Evolutionary conservation across 53 echinoderm and acorn worm species (phyloP), one percentile per base, ranked within the genome.

Genomic region (Holothuria scabra): DNA sequence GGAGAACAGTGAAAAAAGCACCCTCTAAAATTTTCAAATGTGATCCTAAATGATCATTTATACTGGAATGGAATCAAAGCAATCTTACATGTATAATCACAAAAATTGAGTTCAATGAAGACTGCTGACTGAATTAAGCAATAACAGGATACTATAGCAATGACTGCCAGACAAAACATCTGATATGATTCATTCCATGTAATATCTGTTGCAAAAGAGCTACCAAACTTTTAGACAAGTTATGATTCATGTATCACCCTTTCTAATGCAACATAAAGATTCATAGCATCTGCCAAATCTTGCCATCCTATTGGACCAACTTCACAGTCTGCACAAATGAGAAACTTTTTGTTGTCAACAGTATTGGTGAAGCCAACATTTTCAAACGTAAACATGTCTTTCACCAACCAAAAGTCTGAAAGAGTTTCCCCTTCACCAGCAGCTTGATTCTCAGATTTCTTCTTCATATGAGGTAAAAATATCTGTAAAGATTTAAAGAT

Each of bases 331-430:
- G 99, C 99, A 74, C 99, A 94, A 63, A 89, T 92, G 38, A 99
- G 74, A 72, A 89, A 95, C 84, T 99, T 99, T 63, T 89, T 86
- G 59, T 82, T 75, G 11, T 86, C 80, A 59, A 97, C 99, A 8
- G 93, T 91, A 75, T 94, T 94, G 30, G 99, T 93, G 85, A 99
- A 99, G 35, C 99, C 99, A 20, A 99, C 87, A 44, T 99, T 99
- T 84, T 99, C 99, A 81, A 99, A 99, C 25, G 99, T 95, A 63
- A 90, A 94, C 99, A 99, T 99, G 74, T 90, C 99, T 33, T 92
- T 46, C 25, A 99, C 83, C 31, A 92, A 89, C 99, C 99, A 99
- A 64, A 90, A 92, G 44, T 94, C 91, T 5, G 59, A 61, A 10
- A 99, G 87, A 0, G 85, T 88, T 55, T 99, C 94, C 0, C 99